phyloP scores from a whole-genome alignment of 2,888 invertebrate species.

The Hartigia nigra region DNA sequence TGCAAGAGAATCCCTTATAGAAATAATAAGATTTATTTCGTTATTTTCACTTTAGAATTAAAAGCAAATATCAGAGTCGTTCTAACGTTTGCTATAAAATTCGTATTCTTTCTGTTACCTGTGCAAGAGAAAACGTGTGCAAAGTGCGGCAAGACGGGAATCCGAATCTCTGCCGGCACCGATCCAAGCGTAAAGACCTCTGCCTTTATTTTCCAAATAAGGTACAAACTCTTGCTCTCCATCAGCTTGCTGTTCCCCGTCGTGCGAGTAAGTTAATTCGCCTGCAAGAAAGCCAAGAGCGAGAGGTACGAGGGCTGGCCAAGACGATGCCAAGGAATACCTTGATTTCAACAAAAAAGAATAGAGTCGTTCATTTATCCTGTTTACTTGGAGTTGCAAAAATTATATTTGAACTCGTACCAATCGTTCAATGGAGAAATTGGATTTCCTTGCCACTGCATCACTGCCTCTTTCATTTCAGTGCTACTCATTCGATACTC shows the following conservation, averaged over 20 bases:
- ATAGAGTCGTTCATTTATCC: not conserved
- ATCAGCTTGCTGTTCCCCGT: slow-evolving; percentile 45
- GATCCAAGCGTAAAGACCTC: slow-evolving; percentile 87
- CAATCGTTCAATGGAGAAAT: slow-evolving; percentile 86
- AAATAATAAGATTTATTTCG: not conserved
- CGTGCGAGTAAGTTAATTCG: slow-evolving; percentile 56
- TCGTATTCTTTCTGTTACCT: slow-evolving; percentile 39
- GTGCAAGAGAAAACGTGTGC: slow-evolving; percentile 82
- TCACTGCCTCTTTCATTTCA: slow-evolving; percentile 79
- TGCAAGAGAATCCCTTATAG: slow-evolving; percentile 52
- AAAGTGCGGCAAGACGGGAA: slow-evolving; percentile 78
- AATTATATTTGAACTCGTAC: slow-evolving; percentile 61
- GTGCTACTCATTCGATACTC: slow-evolving; percentile 85
- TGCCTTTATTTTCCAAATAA: slow-evolving; percentile 61
- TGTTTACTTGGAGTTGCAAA: no score
- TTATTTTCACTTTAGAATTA: not conserved
- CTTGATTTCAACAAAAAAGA: slow-evolving; percentile 23
- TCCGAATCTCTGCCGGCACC: slow-evolving; percentile 94
- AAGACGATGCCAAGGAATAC: slow-evolving; percentile 59
- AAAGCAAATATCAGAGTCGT: not conserved
- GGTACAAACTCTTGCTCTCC: slow-evolving; percentile 61
- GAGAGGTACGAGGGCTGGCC: slow-evolving; percentile 58
- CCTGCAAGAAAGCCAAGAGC: slow-evolving; percentile 62
- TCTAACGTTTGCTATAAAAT: not conserved
- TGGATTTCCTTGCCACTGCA: slow-evolving; percentile 81